Percentiles rank a stretch among this genome's conserved stretches.
Conservation (phyloP, 2,113 vertebrate genomes). For the Echinops telfairi region DNA sequence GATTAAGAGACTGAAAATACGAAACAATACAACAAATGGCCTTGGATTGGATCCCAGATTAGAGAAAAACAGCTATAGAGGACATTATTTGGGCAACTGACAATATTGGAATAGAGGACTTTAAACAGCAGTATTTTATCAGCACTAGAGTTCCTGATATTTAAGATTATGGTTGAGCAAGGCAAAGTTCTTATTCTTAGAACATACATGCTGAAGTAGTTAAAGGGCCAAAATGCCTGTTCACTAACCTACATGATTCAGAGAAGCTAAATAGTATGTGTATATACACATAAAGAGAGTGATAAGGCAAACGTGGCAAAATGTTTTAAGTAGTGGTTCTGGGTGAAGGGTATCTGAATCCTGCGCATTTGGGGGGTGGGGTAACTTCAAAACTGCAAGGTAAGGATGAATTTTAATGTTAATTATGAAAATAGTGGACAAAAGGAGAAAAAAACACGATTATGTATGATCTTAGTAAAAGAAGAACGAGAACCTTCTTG, state of each 20-base stretch:
- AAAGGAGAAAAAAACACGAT: background rate
- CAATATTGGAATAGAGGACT: background rate
- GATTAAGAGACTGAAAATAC: conserved; percentile 37
- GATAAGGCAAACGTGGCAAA: conserved; percentile 27
- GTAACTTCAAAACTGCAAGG: background rate
- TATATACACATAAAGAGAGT: background rate
- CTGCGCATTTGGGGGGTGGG: background rate
- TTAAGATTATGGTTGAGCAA: background rate
- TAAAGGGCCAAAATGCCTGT: conserved; percentile 21
- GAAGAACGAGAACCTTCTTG: conserved; percentile 35
- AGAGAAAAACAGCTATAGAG: background rate
- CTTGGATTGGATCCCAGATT: conserved; percentile 9
- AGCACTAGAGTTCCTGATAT: conserved; percentile 39
- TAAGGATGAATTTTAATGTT: conserved; percentile 6
- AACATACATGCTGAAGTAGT: background rate
- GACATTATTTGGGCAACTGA: conserved; percentile 9
- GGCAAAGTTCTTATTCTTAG: conserved; percentile 23
- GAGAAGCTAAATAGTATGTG: background rate
- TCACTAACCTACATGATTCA: conserved; percentile 31
- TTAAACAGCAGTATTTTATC: conserved; percentile 11
- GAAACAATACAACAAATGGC: conserved; percentile 10
- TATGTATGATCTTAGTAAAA: conserved; percentile 41
- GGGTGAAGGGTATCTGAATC: background rate
- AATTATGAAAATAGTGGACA: conserved; percentile 31
- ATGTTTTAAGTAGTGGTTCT: conserved; percentile 22